A percentile compares a stretch with the other conserved stretches of the same genome.
Conservation (phyloP, 2,113 vertebrate species). For the Puffinus mauretanicus region DNA sequence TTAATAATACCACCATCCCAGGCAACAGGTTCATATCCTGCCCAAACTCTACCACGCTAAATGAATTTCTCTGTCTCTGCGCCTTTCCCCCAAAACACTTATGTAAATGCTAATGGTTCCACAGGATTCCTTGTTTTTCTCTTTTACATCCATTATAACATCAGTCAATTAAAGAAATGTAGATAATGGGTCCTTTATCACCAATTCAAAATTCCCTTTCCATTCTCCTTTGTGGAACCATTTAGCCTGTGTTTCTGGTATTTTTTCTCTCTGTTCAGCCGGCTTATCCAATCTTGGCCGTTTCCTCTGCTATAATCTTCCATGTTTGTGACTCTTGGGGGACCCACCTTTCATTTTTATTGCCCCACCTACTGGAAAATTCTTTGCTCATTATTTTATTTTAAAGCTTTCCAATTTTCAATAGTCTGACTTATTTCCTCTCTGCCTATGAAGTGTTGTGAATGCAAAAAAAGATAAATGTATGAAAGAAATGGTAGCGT, state of each 20-base stretch:
- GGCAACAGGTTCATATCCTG: background rate
- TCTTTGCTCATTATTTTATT: background rate
- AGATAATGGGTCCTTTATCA: background rate
- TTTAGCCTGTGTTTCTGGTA: background rate
- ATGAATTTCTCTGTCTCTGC: background rate
- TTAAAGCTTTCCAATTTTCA: conserved; percentile 6
- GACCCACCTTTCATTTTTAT: conserved; percentile 6
- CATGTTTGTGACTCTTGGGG: background rate
- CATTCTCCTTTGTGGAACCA: background rate
- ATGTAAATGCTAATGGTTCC: background rate
- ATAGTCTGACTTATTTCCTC: background rate
- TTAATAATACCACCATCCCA: background rate
- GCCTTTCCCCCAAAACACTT: background rate
- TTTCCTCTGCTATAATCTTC: conserved; percentile 32
- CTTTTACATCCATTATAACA: background rate
- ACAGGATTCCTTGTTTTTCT: background rate
- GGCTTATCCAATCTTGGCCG: conserved; percentile 14
- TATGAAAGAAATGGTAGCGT: background rate
- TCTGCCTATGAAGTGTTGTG: background rate
- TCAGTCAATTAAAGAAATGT: background rate
- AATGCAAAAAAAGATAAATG: background rate
- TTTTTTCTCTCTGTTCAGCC: background rate
- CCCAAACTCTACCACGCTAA: background rate
- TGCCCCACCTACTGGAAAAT: conserved; percentile 35
- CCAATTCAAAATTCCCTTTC: background rate